Percentiles rank a stretch among this genome's conserved stretches.
These are phyloP conservation scores for Megastigmus dorsalis DNA, from an alignment of 2,888 invertebrate species.

Conservation along the genomic window DNA sequence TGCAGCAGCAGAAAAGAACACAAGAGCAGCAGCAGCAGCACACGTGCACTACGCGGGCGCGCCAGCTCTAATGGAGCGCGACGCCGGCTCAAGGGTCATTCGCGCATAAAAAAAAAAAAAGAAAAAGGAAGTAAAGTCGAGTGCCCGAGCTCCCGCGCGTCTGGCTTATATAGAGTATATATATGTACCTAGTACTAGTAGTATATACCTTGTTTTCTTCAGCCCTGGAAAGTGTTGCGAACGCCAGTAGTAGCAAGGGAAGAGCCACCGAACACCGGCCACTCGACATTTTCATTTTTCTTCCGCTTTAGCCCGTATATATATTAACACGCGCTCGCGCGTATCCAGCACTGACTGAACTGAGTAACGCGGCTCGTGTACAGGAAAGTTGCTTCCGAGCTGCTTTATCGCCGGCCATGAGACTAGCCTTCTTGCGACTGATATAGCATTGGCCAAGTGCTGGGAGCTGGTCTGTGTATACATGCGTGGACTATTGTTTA, in stretches of 20 bases:
- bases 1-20: neutral
- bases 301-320: neutral
- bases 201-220: neutral
- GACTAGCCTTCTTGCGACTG: too few species aligned
- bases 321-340: neutral
- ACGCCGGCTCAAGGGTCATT: conserved; percentile 31
- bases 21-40: neutral
- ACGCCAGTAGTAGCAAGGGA: neutral
- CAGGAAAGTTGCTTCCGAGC: too few species aligned
- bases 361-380: too few species aligned
- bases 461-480: too few species aligned
- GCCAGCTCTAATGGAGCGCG: conserved; percentile 27
- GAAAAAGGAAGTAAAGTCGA: neutral
- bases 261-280: neutral
- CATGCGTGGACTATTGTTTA: too few species aligned
- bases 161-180: too few species aligned
- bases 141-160: too few species aligned
- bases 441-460: too few species aligned
- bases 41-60: neutral
- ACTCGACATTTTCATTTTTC: neutral
- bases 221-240: neutral
- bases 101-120: conserved; percentile 19
- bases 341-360: neutral
- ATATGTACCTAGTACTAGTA: too few species aligned
- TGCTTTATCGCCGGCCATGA: too few species aligned